Conservation (phyloP, 2,113 vertebrate genomes). For the Pogona vitticeps region DNA sequence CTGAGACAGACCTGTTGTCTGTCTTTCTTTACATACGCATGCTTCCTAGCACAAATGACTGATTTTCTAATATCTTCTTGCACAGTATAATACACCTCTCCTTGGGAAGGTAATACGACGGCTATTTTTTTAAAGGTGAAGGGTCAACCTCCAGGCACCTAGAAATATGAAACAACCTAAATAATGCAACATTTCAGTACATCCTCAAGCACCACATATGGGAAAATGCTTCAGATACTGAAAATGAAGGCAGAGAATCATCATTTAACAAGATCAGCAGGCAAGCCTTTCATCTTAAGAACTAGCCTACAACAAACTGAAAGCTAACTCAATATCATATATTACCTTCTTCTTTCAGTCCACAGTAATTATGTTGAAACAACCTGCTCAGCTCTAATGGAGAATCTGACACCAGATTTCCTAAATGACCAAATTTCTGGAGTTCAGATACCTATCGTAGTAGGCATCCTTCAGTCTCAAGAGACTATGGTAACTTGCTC, state of each 20-base stretch:
- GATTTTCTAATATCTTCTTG: conserved; percentile 12
- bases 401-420: background rate
- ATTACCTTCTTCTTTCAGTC: background rate
- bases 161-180: background rate
- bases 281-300: background rate
- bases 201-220: background rate
- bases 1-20: background rate
- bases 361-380: background rate
- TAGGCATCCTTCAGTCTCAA: no score
- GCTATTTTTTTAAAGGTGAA: background rate
- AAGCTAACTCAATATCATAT: background rate
- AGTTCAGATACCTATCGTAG: background rate
- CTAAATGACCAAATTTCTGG: conserved; percentile 5
- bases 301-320: background rate
- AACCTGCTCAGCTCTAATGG: background rate
- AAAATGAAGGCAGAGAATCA: background rate
- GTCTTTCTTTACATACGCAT: background rate
- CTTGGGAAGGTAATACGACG: conserved; percentile 14
- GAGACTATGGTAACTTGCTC: no score
- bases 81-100: background rate
- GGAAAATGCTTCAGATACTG: background rate
- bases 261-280: background rate
- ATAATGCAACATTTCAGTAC: background rate
- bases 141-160: background rate
- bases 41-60: background rate